phyloP scores from a whole-genome alignment of 2,888 invertebrate species.

The Xanthia icteritia region DNA sequence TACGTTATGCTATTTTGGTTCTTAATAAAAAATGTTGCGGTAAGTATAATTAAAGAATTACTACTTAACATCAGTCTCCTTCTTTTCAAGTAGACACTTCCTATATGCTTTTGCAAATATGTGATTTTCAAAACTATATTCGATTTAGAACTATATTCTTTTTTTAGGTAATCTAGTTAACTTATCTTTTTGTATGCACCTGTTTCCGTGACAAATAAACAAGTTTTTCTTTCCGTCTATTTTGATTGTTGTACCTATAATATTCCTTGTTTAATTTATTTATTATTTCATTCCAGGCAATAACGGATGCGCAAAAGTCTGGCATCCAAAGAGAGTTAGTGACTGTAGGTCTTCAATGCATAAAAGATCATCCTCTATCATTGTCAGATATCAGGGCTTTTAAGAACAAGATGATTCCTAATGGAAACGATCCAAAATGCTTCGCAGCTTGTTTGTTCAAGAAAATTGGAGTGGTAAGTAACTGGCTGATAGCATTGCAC shows the following conservation, averaged over 20 bases:
- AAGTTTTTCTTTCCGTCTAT: not conserved
- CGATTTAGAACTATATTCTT: not conserved
- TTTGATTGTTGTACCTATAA: not conserved
- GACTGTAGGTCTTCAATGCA: conserved; percentile 73
- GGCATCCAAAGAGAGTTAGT: conserved; percentile 74
- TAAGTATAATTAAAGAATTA: conserved; percentile 56
- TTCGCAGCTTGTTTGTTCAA: conserved; percentile 79
- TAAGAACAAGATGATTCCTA: conserved; percentile 75
- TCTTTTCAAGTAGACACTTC: not conserved
- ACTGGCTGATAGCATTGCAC: not conserved
- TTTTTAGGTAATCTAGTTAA: not conserved
- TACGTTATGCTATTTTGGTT: conserved; percentile 52
- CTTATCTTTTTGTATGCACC: not conserved
- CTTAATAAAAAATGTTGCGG: conserved; percentile 56
- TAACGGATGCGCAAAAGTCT: conserved; percentile 72
- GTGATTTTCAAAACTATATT: not conserved
- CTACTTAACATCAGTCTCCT: not conserved
- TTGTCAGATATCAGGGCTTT: conserved; percentile 74
- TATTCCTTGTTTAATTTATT: not conserved
- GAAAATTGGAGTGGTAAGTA: conserved; percentile 79
- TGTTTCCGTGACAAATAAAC: not conserved
- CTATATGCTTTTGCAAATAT: conserved; percentile 1
- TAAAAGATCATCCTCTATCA: conserved; percentile 74
- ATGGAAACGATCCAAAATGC: conserved; percentile 75
- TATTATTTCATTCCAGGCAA: conserved; percentile 67